Base-by-base conservation (phyloP, 2,888 invertebrate species). In the Eilema caniola region DNA sequence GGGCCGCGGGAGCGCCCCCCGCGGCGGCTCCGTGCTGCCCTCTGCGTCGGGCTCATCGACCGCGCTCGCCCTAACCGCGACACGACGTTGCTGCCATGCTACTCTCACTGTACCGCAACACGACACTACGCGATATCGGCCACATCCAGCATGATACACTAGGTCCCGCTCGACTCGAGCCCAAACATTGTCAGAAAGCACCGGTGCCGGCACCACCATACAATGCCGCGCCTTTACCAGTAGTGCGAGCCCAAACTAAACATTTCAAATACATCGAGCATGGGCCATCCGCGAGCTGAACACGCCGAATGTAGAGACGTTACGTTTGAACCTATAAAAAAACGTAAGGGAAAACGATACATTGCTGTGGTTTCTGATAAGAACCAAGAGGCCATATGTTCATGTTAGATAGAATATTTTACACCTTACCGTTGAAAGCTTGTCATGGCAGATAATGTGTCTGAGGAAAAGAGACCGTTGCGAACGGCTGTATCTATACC, bases 21-120 rank as follows among this genome's bases (percentile, higher is more conserved):
- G 90, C 89, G 81, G 80, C 82, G 83, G 87, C 90, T 88, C 90
- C 86, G 92, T 92, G 93, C 93, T 93, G 93, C 94, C 93, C 93
- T 93, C 93, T 93, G 90, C 90, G 89, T 85, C 91, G 94, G 93
- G 95, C 94, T 94, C 94, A 94, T 94, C 94, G 94, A 94, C 94
- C 94, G 94, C 93, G 91, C 89, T 87, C 93, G 91, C 93, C 92
- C 93, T 93, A 90, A 84, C 84, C 88, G 86, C 90, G 88, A 85
- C 82, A 81, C 79, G 77, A 78, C 74, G 84, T 84, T 84, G 85
- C 87, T 86, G 83, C 88, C 77, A 75, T 77, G 80, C 88, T 86
- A 89, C 91, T 91, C 90, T 89, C 88, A 87, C 89, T 90, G 85
- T 90, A 89, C 91, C 91, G 91, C 91, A 90, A 88, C 87, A 86